These are phyloP conservation scores for Campoletis raptor DNA, from an alignment of 2,888 invertebrate species.

Conservation along the genomic window DNA sequence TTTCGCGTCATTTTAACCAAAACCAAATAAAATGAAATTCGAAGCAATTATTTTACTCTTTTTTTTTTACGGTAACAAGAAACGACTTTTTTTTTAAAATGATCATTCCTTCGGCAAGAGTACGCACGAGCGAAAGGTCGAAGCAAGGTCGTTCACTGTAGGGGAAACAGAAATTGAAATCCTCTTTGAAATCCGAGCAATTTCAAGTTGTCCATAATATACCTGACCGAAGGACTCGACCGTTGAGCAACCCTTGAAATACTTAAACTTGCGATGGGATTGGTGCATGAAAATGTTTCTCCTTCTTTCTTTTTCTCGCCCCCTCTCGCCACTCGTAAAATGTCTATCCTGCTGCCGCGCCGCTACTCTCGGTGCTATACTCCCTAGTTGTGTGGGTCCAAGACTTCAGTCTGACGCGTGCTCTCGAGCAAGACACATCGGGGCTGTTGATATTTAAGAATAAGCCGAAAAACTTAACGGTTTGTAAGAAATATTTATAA, in stretches of 20 bases:
- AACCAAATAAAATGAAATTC: background rate
- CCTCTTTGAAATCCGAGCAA: constrained; percentile 49
- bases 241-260: constrained; percentile 63
- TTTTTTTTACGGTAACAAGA: background rate
- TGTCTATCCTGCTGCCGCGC: constrained; percentile 31
- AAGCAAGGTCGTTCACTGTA: background rate
- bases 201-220: constrained; percentile 18
- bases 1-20: background rate
- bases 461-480: background rate
- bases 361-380: constrained; percentile 11
- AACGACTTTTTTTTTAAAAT: background rate
- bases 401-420: constrained; percentile 62
- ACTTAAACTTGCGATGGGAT: constrained; percentile 42
- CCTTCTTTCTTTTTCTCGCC: background rate
- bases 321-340: background rate
- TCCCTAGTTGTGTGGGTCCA: background rate
- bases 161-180: background rate
- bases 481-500: background rate
- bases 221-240: constrained; percentile 42
- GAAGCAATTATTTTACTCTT: background rate
- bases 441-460: no score
- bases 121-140: background rate
- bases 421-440: constrained; percentile 47
- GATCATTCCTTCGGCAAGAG: background rate
- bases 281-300: constrained; percentile 28